Percentiles rank a stretch among this genome's conserved stretches.
Evolutionary conservation across 2,888 invertebrate genomes (phyloP).

Genomic region (Dioctria rufipes): DNA sequence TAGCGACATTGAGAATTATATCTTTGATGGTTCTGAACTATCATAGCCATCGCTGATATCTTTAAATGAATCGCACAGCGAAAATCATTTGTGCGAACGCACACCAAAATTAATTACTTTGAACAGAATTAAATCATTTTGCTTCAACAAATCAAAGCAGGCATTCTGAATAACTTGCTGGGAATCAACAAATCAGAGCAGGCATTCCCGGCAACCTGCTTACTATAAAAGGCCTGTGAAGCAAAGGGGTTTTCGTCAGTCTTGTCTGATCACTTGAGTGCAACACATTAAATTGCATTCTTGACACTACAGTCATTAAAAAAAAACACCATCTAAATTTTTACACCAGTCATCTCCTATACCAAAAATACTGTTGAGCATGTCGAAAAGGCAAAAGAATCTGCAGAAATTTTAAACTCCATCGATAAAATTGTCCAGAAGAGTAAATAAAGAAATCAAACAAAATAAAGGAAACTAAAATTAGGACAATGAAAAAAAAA

Average conservation of each 20-base stretch:
- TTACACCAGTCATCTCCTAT: slow-evolving; percentile 6
- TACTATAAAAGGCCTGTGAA: too few species aligned
- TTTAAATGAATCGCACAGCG: not conserved
- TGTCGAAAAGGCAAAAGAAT: slow-evolving; percentile 3
- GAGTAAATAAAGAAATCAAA: not conserved
- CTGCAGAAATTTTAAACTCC: slow-evolving; percentile 27
- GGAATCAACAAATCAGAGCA: too few species aligned
- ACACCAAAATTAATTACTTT: too few species aligned
- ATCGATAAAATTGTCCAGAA: slow-evolving; percentile 5
- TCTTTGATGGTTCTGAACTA: not conserved
- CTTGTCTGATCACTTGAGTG: too few species aligned
- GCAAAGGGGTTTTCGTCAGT: too few species aligned
- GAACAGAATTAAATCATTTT: too few species aligned
- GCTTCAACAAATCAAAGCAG: too few species aligned
- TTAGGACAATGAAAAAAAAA: not conserved
- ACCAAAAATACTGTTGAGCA: slow-evolving; percentile 18
- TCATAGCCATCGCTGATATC: not conserved
- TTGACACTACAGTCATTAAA: too few species aligned
- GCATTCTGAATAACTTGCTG: too few species aligned
- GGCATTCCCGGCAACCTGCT: too few species aligned
- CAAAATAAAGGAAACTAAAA: not conserved
- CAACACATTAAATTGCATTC: too few species aligned
- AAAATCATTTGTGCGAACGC: not conserved
- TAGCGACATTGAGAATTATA: too few species aligned
- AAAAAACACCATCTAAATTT: not conserved